Evolutionary conservation across 2,113 vertebrate species (phyloP), one percentile per base, ranked within the genome.

Genomic region (Sprattus sprattus): DNA sequence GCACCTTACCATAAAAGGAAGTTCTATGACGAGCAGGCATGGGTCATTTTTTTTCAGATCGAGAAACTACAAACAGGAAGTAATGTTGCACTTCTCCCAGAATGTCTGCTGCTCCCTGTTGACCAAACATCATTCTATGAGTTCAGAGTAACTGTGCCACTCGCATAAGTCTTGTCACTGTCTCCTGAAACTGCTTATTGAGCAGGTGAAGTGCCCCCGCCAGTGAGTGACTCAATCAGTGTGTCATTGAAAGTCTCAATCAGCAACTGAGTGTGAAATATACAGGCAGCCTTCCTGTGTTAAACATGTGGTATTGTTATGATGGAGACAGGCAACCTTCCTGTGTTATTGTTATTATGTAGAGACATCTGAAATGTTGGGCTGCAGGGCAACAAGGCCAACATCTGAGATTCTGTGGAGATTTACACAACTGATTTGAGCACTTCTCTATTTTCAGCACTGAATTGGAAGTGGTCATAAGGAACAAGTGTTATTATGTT

Each of bases 1-100:
- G 11, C 71, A 78, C 71, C 81, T 84, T 7, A 87, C 94, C 93
- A 90, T 94, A 94, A 90, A 94, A 89, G 92, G 93, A 90, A 89
- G 86, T 89, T 64, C 45, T 89, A 22, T 87, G 89, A 88, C 88
- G 25, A 78, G 71, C 71, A 16, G 0, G 84, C 32, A 45, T 28
- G 6, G 50, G 39, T n/a, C 47, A 20, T 10, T 67, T 46, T 60
- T 67, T 50, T 75, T 32, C 85, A 84, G 87, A 91, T 45, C 84
- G 88, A 85, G 85, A 57, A 86, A 52, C 22, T 39, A 83, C 50
- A 92, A 92, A 91, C 88, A 87, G 92, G 93, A 94, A 94, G 93
- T 92, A 78, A 89, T 11, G 47, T 82, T 91, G 85, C 64, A 87
- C 86, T 89, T 45, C 52, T 88, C 86, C 82, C 67, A 78, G 71